Percentiles rank a stretch among this genome's conserved stretches.
These are phyloP conservation scores for Callipepla squamata DNA, from an alignment of 2,113 vertebrate species.

Conservation along the genomic window DNA sequence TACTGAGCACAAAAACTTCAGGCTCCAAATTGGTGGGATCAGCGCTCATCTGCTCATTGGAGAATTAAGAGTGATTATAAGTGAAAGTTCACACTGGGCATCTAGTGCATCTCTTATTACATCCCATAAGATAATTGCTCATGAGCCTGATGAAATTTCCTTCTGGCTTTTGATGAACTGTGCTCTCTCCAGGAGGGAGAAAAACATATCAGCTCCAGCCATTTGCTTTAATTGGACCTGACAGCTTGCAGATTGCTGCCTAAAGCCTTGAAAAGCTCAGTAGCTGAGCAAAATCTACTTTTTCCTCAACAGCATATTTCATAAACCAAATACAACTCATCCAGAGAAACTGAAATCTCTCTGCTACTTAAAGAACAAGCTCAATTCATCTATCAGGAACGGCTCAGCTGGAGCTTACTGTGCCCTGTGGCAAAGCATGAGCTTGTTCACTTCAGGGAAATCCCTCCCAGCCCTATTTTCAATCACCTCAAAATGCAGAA, in stretches of 20 bases:
- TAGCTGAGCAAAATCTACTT: background rate
- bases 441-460: background rate
- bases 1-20: background rate
- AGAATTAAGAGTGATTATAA: conserved; percentile 38
- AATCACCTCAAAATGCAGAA: conserved; percentile 11
- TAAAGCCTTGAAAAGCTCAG: conserved; percentile 44
- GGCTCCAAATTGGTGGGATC: background rate
- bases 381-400: background rate
- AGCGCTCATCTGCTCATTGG: background rate
- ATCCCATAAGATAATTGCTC: conserved; percentile 59
- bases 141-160: conserved; percentile 44
- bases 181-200: conserved; percentile 47
- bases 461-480: conserved; percentile 7
- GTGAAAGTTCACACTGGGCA: conserved; percentile 46
- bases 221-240: conserved; percentile 62
- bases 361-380: background rate
- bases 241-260: conserved; percentile 67
- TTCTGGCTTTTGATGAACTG: conserved; percentile 56
- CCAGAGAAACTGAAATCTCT: background rate
- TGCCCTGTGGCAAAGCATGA: background rate
- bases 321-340: background rate
- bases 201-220: conserved; percentile 55
- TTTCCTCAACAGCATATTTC: conserved; percentile 27
- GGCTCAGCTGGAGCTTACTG: background rate
- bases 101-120: background rate